phyloP scores from a whole-genome alignment of 1,140 invertebrate species.

The Drosophila lowei region DNA sequence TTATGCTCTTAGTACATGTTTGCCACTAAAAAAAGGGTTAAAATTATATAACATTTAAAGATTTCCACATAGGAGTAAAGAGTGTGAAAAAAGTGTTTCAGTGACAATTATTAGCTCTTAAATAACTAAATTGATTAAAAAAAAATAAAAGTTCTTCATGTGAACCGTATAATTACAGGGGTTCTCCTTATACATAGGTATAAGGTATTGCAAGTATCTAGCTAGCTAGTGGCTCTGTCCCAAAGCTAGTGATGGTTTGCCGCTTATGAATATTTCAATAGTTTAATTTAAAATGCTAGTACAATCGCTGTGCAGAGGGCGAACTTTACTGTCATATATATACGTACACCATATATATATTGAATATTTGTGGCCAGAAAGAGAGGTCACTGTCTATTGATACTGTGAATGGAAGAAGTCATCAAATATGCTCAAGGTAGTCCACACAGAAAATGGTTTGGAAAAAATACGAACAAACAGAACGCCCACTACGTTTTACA shows the following conservation, averaged over 20 bases:
- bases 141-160: not conserved
- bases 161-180: too few species aligned
- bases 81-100: too few species aligned
- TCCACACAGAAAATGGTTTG: conserved; percentile 45
- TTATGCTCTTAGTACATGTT: conserved; percentile 77
- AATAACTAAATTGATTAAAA: not conserved
- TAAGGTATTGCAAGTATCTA: conserved; percentile 5
- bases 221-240: conserved; percentile 5
- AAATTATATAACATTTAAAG: not conserved
- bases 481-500: conserved; percentile 43
- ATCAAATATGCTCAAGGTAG: conserved; percentile 73
- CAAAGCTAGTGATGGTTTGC: conserved; percentile 45
- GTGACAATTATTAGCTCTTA: too few species aligned
- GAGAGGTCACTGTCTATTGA: conserved; percentile 46
- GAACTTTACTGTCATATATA: conserved; percentile 30
- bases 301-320: conserved; percentile 35
- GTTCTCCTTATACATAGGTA: too few species aligned
- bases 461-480: conserved; percentile 13
- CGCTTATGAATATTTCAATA: conserved; percentile 66
- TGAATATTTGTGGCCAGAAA: conserved; percentile 6
- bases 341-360: not conserved
- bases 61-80: too few species aligned
- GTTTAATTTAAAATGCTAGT: conserved; percentile 67
- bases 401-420: conserved; percentile 57
- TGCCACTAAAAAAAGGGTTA: conserved; percentile 82